Base-by-base conservation (phyloP, 1,140 invertebrate species). In the Lasaia peninsularis region DNA sequence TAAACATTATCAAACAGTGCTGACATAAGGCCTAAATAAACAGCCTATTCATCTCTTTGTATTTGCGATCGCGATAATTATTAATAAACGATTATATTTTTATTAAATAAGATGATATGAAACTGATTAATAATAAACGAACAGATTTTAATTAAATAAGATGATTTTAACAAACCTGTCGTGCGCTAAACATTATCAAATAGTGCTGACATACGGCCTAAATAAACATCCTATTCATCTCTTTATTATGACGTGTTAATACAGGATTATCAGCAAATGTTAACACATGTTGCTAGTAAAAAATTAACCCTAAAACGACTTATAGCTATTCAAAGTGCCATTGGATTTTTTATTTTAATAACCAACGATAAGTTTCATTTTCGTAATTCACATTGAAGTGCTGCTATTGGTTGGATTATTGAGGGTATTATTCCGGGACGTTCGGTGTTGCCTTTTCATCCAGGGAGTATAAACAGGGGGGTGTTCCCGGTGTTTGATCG, bases 221-320 rank as follows among this genome's bases (percentile, higher is more conserved):
- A 86, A 83, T 76, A 88, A 88, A 88, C 82, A 61, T 60, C 62
- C 74, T 63, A 84, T 85, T 86, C 85, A 88, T 86, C 80, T 80
- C 86, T 86, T 86, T 88, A 86, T 88, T 88, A 88, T 88, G 80
- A 88, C 80, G 86, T 88, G 86, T 86, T 88, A 88, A 86, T 86
- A 80, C 81, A 58, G 80, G 83, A 86, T 88, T 86, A 88, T 81
- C 83, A 83, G 80, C 80, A 86, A 88, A 88, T 88, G 83, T 88
- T 88, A 86, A 88, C 85, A 88, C 80, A 84, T 88, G 85, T 88
- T 86, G 81, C 83, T 85, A 85, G 67, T 82, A 84, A 88, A 88
- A 88, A 77, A 64, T 50, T 58, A 24, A 50, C 35, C 34, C 28
- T 34, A 52, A 69, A 80, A 78, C 31, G 69, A 31, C 67, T 21